Evolutionary conservation across 2,888 invertebrate species (phyloP), one percentile per base, ranked within the genome.

Genomic region (Acanthosepion esculentum): DNA sequence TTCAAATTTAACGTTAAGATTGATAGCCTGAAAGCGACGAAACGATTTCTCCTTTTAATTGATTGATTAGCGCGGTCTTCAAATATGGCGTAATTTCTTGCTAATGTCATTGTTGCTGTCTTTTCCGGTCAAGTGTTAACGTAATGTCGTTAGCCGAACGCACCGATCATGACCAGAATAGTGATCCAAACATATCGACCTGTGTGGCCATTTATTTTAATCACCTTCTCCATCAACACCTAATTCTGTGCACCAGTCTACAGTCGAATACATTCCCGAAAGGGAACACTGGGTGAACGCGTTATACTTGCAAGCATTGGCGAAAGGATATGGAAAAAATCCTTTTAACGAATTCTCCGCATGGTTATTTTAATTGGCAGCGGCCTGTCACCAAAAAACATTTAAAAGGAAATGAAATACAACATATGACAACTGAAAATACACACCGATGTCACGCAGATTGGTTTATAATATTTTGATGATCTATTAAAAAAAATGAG

Each of bases 111-210:
- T 78, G 78, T n/a, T 78, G n/a, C 33, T 78, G n/a, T 78, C 78
- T 78, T 78, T 78, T 78, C n/a, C 78, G n/a, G 78, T 78, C 78
- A 78, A 78, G n/a, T 78, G 78, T 78, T 78, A 78, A n/a, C 78
- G 78, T 78, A 78, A 78, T 33, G 78, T 78, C n/a, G 78, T 78
- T 78, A 78, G 78, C n/a, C n/a, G n/a, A 78, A 78, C 78, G 15
- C 78, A n/a, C n/a, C 78, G 78, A 78, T 78, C 78, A 78, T 78
- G 78, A 78, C 78, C 78, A n/a, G 78, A 78, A 78, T 78, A 78
- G 78, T 15, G 78, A 78, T 78, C 78, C n/a, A 15, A 78, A 78
- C 78, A 78, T 78, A 78, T 78, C 78, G 78, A 78, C 78, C 78
- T 78, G 78, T 23, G 15, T 18, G 18, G n/a, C n/a, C 78, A n/a